Base-by-base conservation (phyloP, 2,888 invertebrate genomes). In the Omphaloscelis lunosa region DNA sequence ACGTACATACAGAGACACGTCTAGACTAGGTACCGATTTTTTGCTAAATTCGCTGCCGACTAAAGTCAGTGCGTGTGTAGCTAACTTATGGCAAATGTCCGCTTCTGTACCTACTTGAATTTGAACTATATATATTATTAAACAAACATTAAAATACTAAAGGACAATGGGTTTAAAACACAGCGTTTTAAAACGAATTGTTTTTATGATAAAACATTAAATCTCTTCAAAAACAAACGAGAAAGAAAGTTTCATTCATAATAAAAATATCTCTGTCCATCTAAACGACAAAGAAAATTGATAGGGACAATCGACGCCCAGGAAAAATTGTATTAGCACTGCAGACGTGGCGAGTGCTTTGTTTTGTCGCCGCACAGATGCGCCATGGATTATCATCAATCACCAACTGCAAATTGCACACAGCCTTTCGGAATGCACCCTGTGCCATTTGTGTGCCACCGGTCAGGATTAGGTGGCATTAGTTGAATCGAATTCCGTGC, bases 401-500 rank as follows among this genome's bases (percentile, higher is more conserved):
- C 96, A 96, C 95, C 91, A 93, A 88, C 92, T 94, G 94, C 93
- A 93, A 94, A 95, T 95, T 95, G 95, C 94, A 93, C 93, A 94
- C 93, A 94, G 95, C 93, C 95, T 95, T 93, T 92, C 91, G 93
- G 93, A 95, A 94, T 94, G 93, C 93, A 91, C 92, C 91, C 92
- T 88, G 92, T 90, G 91, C 95, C 93, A 94, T 96, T 95, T 95
- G 94, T 90, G 93, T 91, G 92, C 93, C 91, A 92, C 93, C 90
- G 93, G 93, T 89, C 93, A 92, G 96, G 96, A 96, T 96, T 96
- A 96, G 94, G 91, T 89, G 91, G 96, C 91, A 96, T 96, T 96
- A 96, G 94, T 94, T 94, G 95, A 95, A 96, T 96, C 95, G 96
- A 95, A 96, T 96, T 95, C 94, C 92, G 92, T 93, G 92, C 94